Base-by-base conservation (phyloP, 2,797 vertebrate species). In the Ctenopoma multispine region DNA sequence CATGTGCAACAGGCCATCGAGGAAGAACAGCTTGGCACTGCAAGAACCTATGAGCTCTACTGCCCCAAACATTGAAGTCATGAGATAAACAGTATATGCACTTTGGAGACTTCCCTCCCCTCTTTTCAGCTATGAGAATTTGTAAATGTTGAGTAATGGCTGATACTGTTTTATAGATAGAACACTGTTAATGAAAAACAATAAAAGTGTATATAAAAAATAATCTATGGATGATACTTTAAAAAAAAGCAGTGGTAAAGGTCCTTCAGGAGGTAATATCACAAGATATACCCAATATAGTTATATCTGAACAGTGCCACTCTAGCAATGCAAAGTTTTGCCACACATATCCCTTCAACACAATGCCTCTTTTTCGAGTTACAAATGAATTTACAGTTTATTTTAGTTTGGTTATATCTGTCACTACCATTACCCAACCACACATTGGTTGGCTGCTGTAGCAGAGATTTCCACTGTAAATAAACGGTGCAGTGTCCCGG, bases 21-120 rank as follows among this genome's bases (percentile, higher is more conserved):
- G 64, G 94, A 95, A 65, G 83, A 91, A 12, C 56, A 86, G 21
- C 87, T 95, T 1, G 92, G 94, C 13, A 21, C 27, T 34, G 31
- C 31, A 54, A 87, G 72, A 68, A 80, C 69, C 21, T 69, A 79
- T 0, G 70, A 88, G 62, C 92, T 95, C 15, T 94, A 82, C 70
- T 83, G 76, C 54, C 69, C 71, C 20, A 89, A 87, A 74, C 48
- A 60, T 12, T 93, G 63, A 92, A 49, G 17, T 21, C 41, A 55
- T 79, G 59, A 7, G 20, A 73, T 62, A 38, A 17, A 47, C 23
- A 44, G 24, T 60, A 68, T 20, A 79, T 65, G 83, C 69, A 82
- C 40, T 41, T 15, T 41, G 13, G 14, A 41, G 5, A 41, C 14
- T 17, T 12, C 14, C 14, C 40, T 41, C 14, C 40, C 15, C 36